These are phyloP conservation scores for Scomber japonicus DNA, from an alignment of 2,113 vertebrate species.

Conservation along the genomic window DNA sequence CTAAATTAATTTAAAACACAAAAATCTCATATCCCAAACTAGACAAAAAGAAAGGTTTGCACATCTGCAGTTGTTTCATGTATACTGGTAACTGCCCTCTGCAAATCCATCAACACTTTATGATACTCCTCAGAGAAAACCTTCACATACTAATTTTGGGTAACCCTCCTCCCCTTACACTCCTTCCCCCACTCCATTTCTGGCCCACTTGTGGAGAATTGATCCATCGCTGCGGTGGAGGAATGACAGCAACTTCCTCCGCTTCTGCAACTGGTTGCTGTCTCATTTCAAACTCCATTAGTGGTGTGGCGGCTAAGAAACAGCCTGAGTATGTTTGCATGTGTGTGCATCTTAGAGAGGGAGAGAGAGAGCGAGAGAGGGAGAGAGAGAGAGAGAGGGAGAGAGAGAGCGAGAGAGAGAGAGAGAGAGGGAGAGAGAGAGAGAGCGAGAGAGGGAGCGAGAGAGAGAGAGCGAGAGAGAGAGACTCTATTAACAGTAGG, in stretches of 20 bases:
- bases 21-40: neutral
- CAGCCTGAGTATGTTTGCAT: slow-evolving; percentile 4
- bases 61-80: slow-evolving; percentile 9
- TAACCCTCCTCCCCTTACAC: neutral
- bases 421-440: slow-evolving; percentile 1
- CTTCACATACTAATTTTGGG: slow-evolving; percentile 6
- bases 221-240: slow-evolving; percentile 46
- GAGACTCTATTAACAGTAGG: slow-evolving; percentile 31
- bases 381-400: neutral
- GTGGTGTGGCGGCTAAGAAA: neutral
- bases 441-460: neutral
- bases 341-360: slow-evolving; percentile 18
- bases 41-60: neutral
- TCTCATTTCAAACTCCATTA: slow-evolving; percentile 58
- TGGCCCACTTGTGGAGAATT: slow-evolving; percentile 49
- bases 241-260: slow-evolving; percentile 61
- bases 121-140: slow-evolving; percentile 16
- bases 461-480: slow-evolving; percentile 15
- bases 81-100: neutral
- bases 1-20: neutral
- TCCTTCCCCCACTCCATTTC: neutral
- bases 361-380: neutral
- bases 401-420: neutral
- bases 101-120: slow-evolving; percentile 1
- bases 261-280: slow-evolving; percentile 32